Base-by-base conservation (phyloP, 1,140 invertebrate genomes). In the Heliconius melpomene region DNA sequence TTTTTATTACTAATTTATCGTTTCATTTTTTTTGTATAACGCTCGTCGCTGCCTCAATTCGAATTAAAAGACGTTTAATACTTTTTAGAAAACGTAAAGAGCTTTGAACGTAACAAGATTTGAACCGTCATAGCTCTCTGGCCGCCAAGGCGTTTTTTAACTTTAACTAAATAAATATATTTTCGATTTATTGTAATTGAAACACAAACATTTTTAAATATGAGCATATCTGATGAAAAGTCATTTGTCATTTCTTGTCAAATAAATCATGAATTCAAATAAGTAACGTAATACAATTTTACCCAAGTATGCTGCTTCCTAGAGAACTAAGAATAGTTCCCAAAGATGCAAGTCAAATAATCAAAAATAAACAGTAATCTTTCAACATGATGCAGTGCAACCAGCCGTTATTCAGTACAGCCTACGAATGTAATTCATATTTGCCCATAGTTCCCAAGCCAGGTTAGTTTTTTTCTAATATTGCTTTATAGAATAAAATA, bases 361-460 rank as follows among this genome's bases (percentile, higher is more conserved):
- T 2, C 50, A 52, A 52, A 20, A 52, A 52, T 52, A 52, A 52
- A 46, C 57, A 11, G 7, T n/a, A 26, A 2, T 29, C 60, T 13
- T 66, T 66, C 11, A 29, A 71, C 3, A 85, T 26, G 78, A 91
- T 90, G 89, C 89, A 89, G 78, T 87, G 74, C 73, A 87, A 84
- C 79, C 87, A 82, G 76, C 81, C 88, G 36, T 81, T 82, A 18
- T 38, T 26, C 23, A 80, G 75, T 74, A 80, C 57, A 72, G 75
- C 74, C n/a, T 85, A 77, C 77, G 74, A 83, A 11, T 85, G 85
- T 77, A 82, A 73, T 70, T 84, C 80, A 40, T 82, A 36, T 38
- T 13, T 66, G 16, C 60, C 60, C 60, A 29, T 29, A 66, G 26
- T 66, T 13, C 60, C 26, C 6, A 66, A 29, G 13, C 23, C 60